Conservation (phyloP, 2,888 invertebrate species). For the Elmis aenea region DNA sequence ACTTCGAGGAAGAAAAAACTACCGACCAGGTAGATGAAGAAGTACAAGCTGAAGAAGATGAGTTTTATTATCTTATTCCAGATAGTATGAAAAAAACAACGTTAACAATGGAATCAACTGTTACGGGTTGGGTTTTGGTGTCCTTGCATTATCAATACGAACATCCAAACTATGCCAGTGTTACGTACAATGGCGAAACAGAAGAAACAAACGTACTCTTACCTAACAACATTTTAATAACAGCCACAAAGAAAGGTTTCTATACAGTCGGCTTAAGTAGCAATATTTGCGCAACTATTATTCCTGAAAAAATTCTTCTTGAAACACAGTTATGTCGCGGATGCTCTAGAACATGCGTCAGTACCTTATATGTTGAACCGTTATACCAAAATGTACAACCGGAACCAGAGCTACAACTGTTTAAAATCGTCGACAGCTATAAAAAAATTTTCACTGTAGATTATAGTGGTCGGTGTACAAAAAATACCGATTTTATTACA, state of each 20-base stretch:
- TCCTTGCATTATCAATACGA: conserved; percentile 19
- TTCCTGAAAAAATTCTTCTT: conserved; percentile 6
- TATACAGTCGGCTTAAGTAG: conserved; percentile 4
- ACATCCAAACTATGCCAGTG: conserved; percentile 21
- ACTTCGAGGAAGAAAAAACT: conserved; percentile 2
- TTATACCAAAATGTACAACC: conserved; percentile 3
- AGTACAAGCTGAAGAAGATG: background rate
- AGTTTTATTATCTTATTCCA: background rate
- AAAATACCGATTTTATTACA: background rate
- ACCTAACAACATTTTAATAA: conserved; percentile 9
- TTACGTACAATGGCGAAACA: conserved; percentile 10
- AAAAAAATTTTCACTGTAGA: conserved; percentile 11
- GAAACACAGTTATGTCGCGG: conserved; percentile 7
- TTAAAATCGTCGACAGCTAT: conserved; percentile 9
- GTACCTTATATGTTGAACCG: conserved; percentile 9
- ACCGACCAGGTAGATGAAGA: background rate
- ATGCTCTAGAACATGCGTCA: conserved; percentile 6
- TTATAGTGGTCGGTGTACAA: conserved; percentile 12
- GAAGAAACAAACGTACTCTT: conserved; percentile 7
- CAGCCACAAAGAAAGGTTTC: conserved; percentile 5
- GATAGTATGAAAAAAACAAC: background rate
- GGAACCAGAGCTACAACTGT: conserved; percentile 1
- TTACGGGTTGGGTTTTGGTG: conserved; percentile 12
- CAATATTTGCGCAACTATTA: conserved; percentile 3
- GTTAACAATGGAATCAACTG: background rate